These are phyloP conservation scores for Amniataba percoides DNA, from an alignment of 2,797 vertebrate species.

Conservation along the genomic window DNA sequence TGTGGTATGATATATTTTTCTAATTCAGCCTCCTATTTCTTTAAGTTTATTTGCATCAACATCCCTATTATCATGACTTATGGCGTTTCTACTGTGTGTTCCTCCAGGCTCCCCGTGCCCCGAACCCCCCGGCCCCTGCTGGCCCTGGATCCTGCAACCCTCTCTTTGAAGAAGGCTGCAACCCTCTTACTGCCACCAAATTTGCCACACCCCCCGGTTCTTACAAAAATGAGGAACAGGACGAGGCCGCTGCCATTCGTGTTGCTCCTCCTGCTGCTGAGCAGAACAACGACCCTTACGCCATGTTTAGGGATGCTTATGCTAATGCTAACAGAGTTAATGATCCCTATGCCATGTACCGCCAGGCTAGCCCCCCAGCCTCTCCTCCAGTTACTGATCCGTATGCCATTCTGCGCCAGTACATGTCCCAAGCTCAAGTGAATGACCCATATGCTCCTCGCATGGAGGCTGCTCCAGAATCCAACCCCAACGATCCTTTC, in stretches of 20 bases:
- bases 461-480: conserved; percentile 61
- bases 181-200: conserved; percentile 82
- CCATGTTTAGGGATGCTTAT: conserved; percentile 76
- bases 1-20: conserved; percentile 35
- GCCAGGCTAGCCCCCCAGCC: conserved; percentile 53
- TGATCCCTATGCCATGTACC: conserved; percentile 79
- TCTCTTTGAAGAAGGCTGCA: conserved; percentile 84
- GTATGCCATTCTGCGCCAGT: conserved; percentile 60
- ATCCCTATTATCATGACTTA: background rate
- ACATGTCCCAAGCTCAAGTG: conserved; percentile 62
- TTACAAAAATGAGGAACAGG: conserved; percentile 63
- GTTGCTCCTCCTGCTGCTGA: conserved; percentile 60
- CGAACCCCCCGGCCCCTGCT: conserved; percentile 59
- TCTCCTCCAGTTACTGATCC: conserved; percentile 61
- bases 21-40: background rate
- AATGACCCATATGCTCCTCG: conserved; percentile 65
- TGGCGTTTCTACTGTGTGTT: conserved; percentile 16
- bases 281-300: conserved; percentile 76
- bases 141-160: conserved; percentile 86
- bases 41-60: background rate
- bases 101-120: conserved; percentile 70
- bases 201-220: conserved; percentile 66
- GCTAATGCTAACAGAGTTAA: conserved; percentile 69
- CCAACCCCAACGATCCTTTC: conserved; percentile 73
- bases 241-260: conserved; percentile 75